Percentiles rank a stretch among this genome's conserved stretches.
Evolutionary conservation across 1,140 invertebrate species (phyloP).

Genomic region (Planococcus citri): DNA sequence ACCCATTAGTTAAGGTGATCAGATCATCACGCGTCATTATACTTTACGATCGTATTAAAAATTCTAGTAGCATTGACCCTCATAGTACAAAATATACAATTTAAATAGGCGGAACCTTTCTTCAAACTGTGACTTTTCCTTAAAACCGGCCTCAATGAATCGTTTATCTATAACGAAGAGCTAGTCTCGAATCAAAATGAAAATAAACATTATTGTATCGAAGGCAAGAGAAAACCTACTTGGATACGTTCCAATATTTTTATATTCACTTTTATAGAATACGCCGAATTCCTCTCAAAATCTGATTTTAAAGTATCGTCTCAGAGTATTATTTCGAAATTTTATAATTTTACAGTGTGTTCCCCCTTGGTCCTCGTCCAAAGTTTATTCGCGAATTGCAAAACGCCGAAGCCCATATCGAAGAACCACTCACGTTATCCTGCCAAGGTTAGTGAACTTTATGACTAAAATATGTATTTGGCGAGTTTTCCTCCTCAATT

Average conservation of each 20-base stretch:
- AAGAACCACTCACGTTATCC: conserved; percentile 51
- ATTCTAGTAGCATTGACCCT: too few relatives aligned
- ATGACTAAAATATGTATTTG: background rate
- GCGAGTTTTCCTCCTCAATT: background rate
- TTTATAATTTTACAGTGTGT: conserved; percentile 29
- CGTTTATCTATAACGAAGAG: background rate
- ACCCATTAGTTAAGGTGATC: too few relatives aligned
- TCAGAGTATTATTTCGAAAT: background rate
- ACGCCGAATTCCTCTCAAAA: conserved; percentile 3
- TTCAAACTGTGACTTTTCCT: too few relatives aligned
- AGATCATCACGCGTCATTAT: too few relatives aligned
- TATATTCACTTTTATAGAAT: background rate
- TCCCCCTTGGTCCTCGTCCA: conserved; percentile 49
- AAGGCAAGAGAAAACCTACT: background rate
- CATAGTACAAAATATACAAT: too few relatives aligned
- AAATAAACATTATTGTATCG: conserved; percentile 3
- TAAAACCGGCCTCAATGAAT: background rate
- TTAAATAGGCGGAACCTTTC: background rate
- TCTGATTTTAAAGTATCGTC: background rate
- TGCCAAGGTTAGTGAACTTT: conserved; percentile 49
- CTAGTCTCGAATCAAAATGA: background rate
- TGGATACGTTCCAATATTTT: conserved; percentile 3
- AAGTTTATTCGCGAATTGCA: conserved; percentile 57
- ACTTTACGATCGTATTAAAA: too few relatives aligned
- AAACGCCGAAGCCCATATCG: conserved; percentile 59